Evolutionary conservation across 1,140 invertebrate species (phyloP), one percentile per base, ranked within the genome.

Genomic region (Brachystomella parvula): DNA sequence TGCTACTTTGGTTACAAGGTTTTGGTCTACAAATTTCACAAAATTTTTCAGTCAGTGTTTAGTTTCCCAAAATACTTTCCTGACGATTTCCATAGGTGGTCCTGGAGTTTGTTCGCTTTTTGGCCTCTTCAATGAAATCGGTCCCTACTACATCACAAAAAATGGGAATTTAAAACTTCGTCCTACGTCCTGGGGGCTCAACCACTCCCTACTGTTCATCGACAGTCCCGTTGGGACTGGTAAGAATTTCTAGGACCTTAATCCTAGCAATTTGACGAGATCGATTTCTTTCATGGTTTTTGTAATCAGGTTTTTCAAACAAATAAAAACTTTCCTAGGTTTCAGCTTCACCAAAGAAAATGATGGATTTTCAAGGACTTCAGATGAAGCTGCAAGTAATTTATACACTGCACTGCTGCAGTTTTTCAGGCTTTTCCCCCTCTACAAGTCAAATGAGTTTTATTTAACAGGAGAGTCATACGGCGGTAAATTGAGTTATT

Each of bases 1-100:
- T 83, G 24, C 29, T 82, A 3, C 68, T 83, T 28, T 83, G 82
- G 82, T 74, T 83, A 24, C 81, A 83, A 75, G 82, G 39, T 44
- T 12, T n/a, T 44, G 39, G n/a, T 12, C 9, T 9, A 12, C 9
- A n/a, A 9, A 44, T 44, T 44, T 9, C 39, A 44, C n/a, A 44
- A 44, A 44, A 44, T 44, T 44, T 44, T 44, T 44, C 9, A 44
- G n/a, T 44, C 9, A 44, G n/a, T 44, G 39, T 44, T 12, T 44
- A 12, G 9, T 59, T 59, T 59, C 12, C 15, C 15, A 6, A 29
- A 12, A 59, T 6, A 9, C 3, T 15, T 12, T 59, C 28, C 9
- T 12, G 3, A 29, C 26, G 6, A 21, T 21, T 35, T 61, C 2
- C 26, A 19, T 3, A 64, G 82, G 82, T 56, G 82, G 82, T 12